These are phyloP conservation scores for Meliscaeva auricollis DNA, from an alignment of 2,888 invertebrate genomes.

Conservation along the genomic window DNA sequence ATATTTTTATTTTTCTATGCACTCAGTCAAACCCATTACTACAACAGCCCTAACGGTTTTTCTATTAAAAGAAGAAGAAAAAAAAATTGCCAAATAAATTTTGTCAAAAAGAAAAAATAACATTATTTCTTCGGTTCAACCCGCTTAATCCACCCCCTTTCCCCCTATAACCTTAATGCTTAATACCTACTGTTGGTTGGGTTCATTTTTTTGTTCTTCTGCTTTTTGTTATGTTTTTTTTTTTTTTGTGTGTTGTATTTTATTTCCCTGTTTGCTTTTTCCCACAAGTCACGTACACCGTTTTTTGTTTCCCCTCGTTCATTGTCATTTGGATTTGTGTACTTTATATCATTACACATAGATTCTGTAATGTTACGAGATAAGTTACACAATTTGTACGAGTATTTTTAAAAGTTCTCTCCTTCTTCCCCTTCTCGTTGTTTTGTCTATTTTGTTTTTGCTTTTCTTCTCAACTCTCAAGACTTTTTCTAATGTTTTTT, in stretches of 20 bases:
- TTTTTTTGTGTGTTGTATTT: conserved; percentile 37
- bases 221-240: background rate
- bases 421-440: background rate
- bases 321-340: conserved; percentile 47
- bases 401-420: background rate
- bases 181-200: background rate
- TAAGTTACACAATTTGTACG: conserved; percentile 25
- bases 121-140: conserved; percentile 1
- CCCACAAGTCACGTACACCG: conserved; percentile 72
- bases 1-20: background rate
- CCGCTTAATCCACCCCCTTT: background rate
- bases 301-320: conserved; percentile 53
- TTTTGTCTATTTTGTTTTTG: background rate
- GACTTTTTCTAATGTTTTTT: conserved; percentile 14
- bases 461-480: no score
- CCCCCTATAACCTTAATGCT: background rate
- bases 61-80: conserved; percentile 13
- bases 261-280: conserved; percentile 66
- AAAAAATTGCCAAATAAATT: conserved; percentile 26
- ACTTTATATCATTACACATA: conserved; percentile 29
- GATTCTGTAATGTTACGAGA: conserved; percentile 23
- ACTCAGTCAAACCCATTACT: background rate
- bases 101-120: background rate
- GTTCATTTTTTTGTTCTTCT: background rate
- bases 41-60: conserved; percentile 24